Base-by-base conservation (phyloP, 2,888 invertebrate species). In the Chymomyza procnemis region DNA sequence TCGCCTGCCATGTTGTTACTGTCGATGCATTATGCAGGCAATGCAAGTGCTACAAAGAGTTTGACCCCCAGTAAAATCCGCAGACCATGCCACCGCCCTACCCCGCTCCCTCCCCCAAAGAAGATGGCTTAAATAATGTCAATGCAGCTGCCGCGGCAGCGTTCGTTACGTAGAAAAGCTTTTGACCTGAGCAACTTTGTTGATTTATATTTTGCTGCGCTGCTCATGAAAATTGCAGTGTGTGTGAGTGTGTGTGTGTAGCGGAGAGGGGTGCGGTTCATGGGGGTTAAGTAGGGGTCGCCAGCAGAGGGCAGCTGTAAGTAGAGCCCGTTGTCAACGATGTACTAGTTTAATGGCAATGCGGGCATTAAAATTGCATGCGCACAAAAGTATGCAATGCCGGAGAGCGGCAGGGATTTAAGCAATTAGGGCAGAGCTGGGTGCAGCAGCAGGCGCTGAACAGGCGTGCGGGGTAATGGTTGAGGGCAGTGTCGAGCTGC, bases 351-450 rank as follows among this genome's bases (percentile, higher is more conserved):
- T 59, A 67, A 61, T 64, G 73, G 76, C 71, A 71, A 69, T 64
- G 12, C 34, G 70, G 80, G 71, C 78, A 81, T 81, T 85, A 82
- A 85, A 85, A 69, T 77, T 81, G 80, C 83, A 85, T 75, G 85
- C 74, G 71, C 85, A 76, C 82, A 71, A 73, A 81, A 83, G 71
- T 84, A 79, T 73, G 79, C 82, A 81, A 76, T 62, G 70, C 78
- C 48, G 67, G 14, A 41, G 61, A 21, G 14, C 56, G 46, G 16
- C 52, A 22, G 19, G 18, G n/a, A 48, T 16, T 12, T 12, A 26
- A 50, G 50, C 50, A 50, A 50, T 50, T 50, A 50, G 50, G 16
- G n/a, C 34, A 41, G 2, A 41, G 34, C 34, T 41, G 34, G 34
- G 34, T 12, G 34, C 12, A 3, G 34, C 5, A 41, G 5, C 3